phyloP scores from a whole-genome alignment of 1,140 invertebrate species.

The Temnothorax nylanderi region DNA sequence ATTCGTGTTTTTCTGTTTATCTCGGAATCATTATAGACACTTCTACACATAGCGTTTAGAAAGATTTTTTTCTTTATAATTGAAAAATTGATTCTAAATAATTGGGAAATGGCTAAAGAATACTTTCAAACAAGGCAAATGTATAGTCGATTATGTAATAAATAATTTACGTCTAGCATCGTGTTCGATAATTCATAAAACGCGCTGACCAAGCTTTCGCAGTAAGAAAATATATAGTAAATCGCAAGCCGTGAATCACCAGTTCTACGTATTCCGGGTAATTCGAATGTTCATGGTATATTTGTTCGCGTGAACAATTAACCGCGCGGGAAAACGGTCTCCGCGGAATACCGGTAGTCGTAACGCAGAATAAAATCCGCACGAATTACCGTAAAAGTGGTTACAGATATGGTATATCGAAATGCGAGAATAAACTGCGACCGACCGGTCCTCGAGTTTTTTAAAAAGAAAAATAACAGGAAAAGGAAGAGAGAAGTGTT shows the following conservation, averaged over 20 bases:
- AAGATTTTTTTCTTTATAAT: neutral
- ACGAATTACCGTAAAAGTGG: neutral
- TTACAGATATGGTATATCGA: neutral
- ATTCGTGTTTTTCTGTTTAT: neutral
- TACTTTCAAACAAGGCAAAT: neutral
- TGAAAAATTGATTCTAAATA: neutral
- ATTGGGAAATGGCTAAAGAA: neutral
- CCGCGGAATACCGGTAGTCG: neutral
- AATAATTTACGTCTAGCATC: neutral
- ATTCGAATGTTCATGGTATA: neutral
- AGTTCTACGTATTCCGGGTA: slow-evolving; percentile 15
- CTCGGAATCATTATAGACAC: neutral
- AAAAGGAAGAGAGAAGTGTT: neutral
- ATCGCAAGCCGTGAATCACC: neutral
- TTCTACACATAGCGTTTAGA: neutral
- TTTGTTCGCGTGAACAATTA: neutral
- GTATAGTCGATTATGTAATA: neutral
- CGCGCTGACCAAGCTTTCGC: neutral
- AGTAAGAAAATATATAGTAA: neutral
- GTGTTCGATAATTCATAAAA: neutral
- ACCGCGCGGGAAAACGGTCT: neutral
- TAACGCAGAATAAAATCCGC: neutral
- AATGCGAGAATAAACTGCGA: neutral
- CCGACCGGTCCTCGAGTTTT: neutral
- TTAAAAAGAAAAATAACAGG: neutral